Evolutionary conservation across 2,113 vertebrate species (phyloP).

Genomic region (Sminthopsis crassicaudata): DNA sequence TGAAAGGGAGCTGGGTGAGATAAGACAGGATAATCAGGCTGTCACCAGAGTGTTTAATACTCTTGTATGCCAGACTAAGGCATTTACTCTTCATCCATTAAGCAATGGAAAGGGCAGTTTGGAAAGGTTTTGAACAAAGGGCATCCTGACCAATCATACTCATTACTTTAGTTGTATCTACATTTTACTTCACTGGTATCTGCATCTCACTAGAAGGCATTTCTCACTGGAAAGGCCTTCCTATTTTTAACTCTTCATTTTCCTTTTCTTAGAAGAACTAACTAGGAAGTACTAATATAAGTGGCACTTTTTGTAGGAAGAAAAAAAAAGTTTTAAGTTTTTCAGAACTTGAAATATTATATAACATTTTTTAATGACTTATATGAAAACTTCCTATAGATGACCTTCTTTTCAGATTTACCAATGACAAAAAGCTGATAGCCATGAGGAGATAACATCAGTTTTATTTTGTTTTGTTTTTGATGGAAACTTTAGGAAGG

Average conservation of each 20-base stretch:
- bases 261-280: background rate
- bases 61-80: background rate
- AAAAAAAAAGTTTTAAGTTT: background rate
- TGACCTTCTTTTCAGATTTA: background rate
- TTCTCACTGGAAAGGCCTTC: background rate
- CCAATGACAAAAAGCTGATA: background rate
- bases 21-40: background rate
- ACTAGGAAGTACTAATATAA: background rate
- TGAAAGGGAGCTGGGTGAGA: background rate
- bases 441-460: background rate
- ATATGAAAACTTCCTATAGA: background rate
- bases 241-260: background rate
- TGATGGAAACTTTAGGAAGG: no score
- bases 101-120: background rate
- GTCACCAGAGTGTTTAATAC: background rate
- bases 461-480: no score
- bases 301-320: background rate
- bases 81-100: background rate
- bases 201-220: background rate
- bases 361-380: background rate
- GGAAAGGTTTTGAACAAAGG: background rate
- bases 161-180: background rate
- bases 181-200: background rate
- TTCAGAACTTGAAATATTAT: background rate
- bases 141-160: background rate